Evolutionary conservation across 1,140 invertebrate species (phyloP), one percentile per base, ranked within the genome.

Genomic region (Odontomachus brunneus): DNA sequence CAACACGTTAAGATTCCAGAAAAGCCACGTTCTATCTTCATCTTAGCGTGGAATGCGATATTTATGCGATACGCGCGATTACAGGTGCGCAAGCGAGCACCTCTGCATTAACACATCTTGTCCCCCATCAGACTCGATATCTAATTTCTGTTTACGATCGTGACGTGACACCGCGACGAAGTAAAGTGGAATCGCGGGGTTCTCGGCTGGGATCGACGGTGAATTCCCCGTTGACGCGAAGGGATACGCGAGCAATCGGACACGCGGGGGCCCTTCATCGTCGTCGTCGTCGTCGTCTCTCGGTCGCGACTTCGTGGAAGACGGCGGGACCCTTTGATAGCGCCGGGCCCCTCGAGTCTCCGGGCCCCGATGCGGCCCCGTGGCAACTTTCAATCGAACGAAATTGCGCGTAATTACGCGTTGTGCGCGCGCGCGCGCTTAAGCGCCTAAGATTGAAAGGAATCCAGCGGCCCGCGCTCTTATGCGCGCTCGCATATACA

Each of bases 321-420:
- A 5, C 76, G 85, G 86, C 86, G 83, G 19, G 48, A 33, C 26
- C 33, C 87, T 88, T 88, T 88, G 87, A 88, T 87, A 88, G 71
- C 29, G 26, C 49, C 53, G 57, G 44, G 44, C 82, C 69, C 15
- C 19, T 76, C 49, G 29, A 60, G 38, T 53, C 48, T 66, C 53
- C 24, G 22, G 74, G 49, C 71, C 69, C 7, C 76, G 62, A 74
- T 67, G 62, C 24, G n/a, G 48, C 33, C 57, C 53, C 26, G 59
- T 22, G 85, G 81, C 75, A 80, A 84, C 69, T 83, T 88, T 90
- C 90, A 88, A 88, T 91, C 86, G 88, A 88, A 90, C 85, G 84
- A 87, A 91, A 90, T 92, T 91, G 87, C 88, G 67, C 84, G 85
- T 88, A 90, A 92, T 92, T 91, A 90, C 89, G 86, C 80, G 80